Conservation (phyloP, 2,888 invertebrate genomes). For the Sphinx pinastri region DNA sequence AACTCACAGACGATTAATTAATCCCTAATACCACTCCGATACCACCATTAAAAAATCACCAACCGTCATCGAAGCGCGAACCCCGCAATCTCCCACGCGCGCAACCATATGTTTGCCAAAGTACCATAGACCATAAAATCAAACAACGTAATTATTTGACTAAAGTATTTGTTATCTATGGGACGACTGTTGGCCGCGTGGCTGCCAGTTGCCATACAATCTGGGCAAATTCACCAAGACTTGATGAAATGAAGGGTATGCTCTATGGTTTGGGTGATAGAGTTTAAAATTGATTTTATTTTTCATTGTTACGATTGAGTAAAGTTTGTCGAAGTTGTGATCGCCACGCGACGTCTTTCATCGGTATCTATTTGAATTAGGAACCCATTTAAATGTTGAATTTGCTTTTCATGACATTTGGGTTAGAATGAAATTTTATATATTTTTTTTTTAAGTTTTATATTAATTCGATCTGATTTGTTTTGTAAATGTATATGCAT, state of each 20-base stretch:
- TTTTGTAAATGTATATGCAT: too few relatives aligned
- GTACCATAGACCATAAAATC: slow-evolving; percentile 81
- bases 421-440: slow-evolving; percentile 30
- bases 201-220: slow-evolving; percentile 55
- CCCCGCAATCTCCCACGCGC: slow-evolving; percentile 74
- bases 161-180: slow-evolving; percentile 80
- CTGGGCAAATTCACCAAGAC: slow-evolving; percentile 34
- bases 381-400: slow-evolving; percentile 72
- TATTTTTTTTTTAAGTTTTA: not conserved
- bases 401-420: slow-evolving; percentile 79
- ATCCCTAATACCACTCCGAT: too few relatives aligned
- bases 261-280: slow-evolving; percentile 29
- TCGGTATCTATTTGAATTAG: slow-evolving; percentile 80
- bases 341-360: slow-evolving; percentile 76
- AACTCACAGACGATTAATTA: too few relatives aligned
- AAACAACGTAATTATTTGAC: slow-evolving; percentile 82
- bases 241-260: slow-evolving; percentile 22
- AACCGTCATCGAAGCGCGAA: slow-evolving; percentile 30
- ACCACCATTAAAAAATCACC: slow-evolving; percentile 41
- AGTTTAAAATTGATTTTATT: slow-evolving; percentile 32
- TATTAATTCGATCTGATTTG: too few relatives aligned
- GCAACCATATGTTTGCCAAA: slow-evolving; percentile 64
- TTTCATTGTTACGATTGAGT: slow-evolving; percentile 27
- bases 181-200: slow-evolving; percentile 72
- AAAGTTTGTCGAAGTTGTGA: slow-evolving; percentile 47